Conservation (phyloP, 2,888 invertebrate genomes). For the Epistrophe grossulariae region DNA sequence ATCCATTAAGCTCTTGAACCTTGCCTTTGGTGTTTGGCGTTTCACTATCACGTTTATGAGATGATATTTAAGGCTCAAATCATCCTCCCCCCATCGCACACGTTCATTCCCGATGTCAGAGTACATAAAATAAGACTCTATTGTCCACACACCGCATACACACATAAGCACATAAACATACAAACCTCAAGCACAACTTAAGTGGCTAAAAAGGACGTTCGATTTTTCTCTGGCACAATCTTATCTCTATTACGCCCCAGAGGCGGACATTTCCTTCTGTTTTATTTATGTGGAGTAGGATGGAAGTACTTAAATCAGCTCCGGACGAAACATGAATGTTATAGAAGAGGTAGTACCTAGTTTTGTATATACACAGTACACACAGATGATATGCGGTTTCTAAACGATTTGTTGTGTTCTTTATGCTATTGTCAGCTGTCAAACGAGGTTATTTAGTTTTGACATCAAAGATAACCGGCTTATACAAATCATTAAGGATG, state of each 20-base stretch:
- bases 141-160: constrained; percentile 15
- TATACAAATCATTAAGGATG: constrained; percentile 17
- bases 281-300: constrained; percentile 34
- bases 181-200: constrained; percentile 4
- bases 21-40: constrained; percentile 9
- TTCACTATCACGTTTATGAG: constrained; percentile 33
- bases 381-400: constrained; percentile 4
- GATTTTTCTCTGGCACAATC: constrained; percentile 33
- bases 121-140: constrained; percentile 33
- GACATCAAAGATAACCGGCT: constrained; percentile 25
- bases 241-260: constrained; percentile 39
- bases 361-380: not conserved
- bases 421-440: constrained; percentile 42
- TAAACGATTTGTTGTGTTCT: constrained; percentile 34
- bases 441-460: constrained; percentile 38
- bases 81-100: not conserved
- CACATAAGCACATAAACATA: not conserved
- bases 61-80: constrained; percentile 6
- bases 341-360: not conserved
- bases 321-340: constrained; percentile 5
- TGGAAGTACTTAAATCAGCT: constrained; percentile 21
- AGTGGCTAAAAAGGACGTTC: constrained; percentile 39
- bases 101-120: constrained; percentile 17
- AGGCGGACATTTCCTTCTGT: constrained; percentile 35
- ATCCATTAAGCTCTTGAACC: constrained; percentile 36